phyloP scores from a whole-genome alignment of 2,113 vertebrate species.

The Forbesichthys agassizii region DNA sequence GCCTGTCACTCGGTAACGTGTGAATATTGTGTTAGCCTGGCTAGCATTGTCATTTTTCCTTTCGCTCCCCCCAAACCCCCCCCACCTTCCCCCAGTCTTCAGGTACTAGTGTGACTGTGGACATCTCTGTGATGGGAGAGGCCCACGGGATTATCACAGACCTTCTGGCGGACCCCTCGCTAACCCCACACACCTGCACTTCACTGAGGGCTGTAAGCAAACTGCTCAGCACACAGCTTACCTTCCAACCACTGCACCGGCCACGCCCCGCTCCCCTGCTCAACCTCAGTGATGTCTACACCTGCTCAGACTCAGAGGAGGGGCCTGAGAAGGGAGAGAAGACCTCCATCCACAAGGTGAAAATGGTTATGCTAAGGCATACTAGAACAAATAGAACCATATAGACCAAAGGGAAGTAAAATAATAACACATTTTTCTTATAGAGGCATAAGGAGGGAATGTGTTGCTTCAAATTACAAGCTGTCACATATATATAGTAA shows the following conservation, averaged over 20 bases:
- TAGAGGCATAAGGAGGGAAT: conserved; percentile 13
- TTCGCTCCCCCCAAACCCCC: neutral
- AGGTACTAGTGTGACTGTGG: conserved; percentile 94
- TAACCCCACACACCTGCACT: conserved; percentile 92
- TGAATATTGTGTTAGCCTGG: conserved; percentile 14
- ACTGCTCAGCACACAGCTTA: conserved; percentile 92
- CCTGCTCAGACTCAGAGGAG: conserved; percentile 92
- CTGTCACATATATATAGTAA: too few relatives aligned
- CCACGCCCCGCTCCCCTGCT: conserved; percentile 80
- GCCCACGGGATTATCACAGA: conserved; percentile 96
- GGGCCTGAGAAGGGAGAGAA: conserved; percentile 89
- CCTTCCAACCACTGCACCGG: conserved; percentile 91
- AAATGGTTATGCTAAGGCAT: neutral
- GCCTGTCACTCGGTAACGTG: neutral
- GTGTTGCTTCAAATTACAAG: too few relatives aligned
- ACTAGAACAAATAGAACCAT: neutral
- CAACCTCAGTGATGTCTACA: conserved; percentile 85
- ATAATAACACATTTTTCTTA: conserved; percentile 36
- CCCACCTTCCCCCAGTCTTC: conserved; percentile 79
- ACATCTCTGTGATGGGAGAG: conserved; percentile 97
- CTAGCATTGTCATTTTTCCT: conserved; percentile 13
- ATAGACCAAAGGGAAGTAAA: neutral
- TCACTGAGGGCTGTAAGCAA: conserved; percentile 93
- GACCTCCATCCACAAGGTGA: conserved; percentile 90
- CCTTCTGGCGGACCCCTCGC: conserved; percentile 90